These are phyloP conservation scores for Mantis religiosa DNA, from an alignment of 2,888 invertebrate genomes.

Conservation along the genomic window DNA sequence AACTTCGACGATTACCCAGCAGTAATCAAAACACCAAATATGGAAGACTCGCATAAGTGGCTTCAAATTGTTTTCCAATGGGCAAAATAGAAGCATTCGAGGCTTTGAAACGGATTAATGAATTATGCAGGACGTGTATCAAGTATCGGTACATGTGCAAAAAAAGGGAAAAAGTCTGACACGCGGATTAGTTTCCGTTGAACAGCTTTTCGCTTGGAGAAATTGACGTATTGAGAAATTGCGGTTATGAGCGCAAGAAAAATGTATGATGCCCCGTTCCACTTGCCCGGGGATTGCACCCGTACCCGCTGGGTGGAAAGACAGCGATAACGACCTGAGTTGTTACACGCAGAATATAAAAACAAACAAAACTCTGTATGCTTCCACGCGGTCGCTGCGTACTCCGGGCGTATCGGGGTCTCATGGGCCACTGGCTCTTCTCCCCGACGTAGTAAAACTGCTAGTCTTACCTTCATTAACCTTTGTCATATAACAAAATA, in stretches of 20 bases:
- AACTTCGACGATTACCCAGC: no score
- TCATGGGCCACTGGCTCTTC: neutral
- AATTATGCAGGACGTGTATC: neutral
- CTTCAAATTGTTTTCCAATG: neutral
- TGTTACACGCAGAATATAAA: neutral
- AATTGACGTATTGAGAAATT: neutral
- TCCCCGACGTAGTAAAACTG: neutral
- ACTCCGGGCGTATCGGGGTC: neutral
- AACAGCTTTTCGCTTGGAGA: neutral
- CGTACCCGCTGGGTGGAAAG: neutral
- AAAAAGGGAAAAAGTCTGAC: neutral
- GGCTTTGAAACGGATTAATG: neutral
- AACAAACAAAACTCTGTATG: neutral
- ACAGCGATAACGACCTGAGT: neutral
- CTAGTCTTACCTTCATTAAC: no score
- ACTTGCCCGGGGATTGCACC: neutral
- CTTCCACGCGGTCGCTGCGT: neutral
- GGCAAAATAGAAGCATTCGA: neutral
- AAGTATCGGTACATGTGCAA: neutral
- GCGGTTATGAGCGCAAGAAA: neutral
- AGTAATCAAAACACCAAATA: no score
- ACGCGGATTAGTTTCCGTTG: neutral
- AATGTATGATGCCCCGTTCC: neutral
- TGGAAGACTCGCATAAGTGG: no score
- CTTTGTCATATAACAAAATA: no score